Base-by-base conservation (phyloP, 1,140 invertebrate genomes). In the Drosophila mojavensis region DNA sequence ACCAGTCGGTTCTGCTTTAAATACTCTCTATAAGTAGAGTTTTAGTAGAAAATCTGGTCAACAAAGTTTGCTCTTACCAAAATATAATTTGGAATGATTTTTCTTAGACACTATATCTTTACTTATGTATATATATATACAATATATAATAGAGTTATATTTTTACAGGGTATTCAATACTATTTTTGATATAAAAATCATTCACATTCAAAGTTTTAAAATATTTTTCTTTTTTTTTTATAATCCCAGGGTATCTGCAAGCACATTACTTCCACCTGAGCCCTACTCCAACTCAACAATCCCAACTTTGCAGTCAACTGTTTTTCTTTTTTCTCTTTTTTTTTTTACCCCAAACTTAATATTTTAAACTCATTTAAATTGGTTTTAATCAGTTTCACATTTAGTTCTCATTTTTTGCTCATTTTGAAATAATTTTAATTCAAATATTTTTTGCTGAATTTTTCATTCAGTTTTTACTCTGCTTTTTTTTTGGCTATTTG, bases 321-420 rank as follows among this genome's bases (percentile, higher is more conserved):
- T 33, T 33, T 5, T 20, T n/a, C n/a, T n/a, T n/a, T n/a, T n/a
- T n/a, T n/a, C n/a, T 2, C 0, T 24, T 45, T 5, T 45, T 4
- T 30, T 30, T 30, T 30, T 5, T 30, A 30, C 28, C 28, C 47
- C 20, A 28, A 11, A 7, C 26, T 17, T 2, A 51, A 61, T 56
- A 55, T 47, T 74, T 51, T 26, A 36, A 79, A 83, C 56, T 78
- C 51, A 78, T 81, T 85, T 75, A 68, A 84, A 78, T 70, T 80
- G 36, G 48, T 62, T 66, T n/a, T 48, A 65, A 73, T 77, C 77
- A 66, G 62, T 60, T 60, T 4, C 9, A 45, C 4, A 45, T 59
- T 43, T 58, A 39, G 61, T 54, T 54, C 41, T 54, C 45, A 39
- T 59, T 66, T 58, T 17, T 33, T 2, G 26, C 24, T 11, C n/a